Evolutionary conservation across 1,140 invertebrate species (phyloP).

Genomic region (Saccostrea glomerata): DNA sequence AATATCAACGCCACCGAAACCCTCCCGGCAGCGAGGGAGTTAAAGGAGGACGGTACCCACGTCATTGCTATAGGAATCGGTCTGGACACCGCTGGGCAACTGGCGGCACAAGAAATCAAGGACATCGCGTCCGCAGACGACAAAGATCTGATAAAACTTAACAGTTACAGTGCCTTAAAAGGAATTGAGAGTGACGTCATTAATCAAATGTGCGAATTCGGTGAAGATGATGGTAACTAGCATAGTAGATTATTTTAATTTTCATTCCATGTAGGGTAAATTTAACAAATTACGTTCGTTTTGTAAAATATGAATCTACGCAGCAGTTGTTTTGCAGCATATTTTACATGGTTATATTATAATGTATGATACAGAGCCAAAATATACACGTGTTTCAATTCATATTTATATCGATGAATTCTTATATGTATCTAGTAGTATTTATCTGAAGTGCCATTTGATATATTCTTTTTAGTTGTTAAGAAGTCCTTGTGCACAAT

Average conservation of each 20-base stretch:
- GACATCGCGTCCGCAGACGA: constrained; percentile 10
- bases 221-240: constrained; percentile 7
- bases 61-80: constrained; percentile 70
- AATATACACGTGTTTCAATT: neutral
- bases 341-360: neutral
- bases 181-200: constrained; percentile 23
- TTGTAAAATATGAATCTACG: neutral
- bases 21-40: constrained; percentile 64
- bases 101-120: neutral
- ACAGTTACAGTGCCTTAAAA: neutral
- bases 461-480: neutral
- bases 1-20: constrained; percentile 73
- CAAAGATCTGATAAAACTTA: neutral
- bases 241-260: neutral
- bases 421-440: neutral
- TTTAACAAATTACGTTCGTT: constrained; percentile 2
- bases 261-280: constrained; percentile 27
- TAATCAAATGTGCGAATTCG: constrained; percentile 4
- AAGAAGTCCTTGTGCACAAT: neutral
- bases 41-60: constrained; percentile 64
- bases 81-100: constrained; percentile 40
- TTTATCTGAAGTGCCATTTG: neutral
- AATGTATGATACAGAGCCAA: neutral
- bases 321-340: constrained; percentile 10
- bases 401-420: neutral